A percentile compares a stretch with the other conserved stretches of the same genome.
Conservation (phyloP, 2,888 invertebrate species). For the Diabrotica balteata region DNA sequence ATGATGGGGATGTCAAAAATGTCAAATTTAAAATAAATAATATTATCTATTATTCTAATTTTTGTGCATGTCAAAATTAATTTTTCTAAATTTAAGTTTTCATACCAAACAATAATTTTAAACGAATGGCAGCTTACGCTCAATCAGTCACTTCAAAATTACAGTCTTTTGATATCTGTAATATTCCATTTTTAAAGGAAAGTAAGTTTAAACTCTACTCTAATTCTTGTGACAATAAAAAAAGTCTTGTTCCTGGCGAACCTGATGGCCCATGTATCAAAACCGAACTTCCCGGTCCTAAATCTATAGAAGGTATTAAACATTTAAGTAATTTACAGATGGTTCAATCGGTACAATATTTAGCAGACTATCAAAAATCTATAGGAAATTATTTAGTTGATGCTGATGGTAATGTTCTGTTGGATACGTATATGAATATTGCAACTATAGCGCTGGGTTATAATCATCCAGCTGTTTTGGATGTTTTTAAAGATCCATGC, state of each 20-base stretch:
- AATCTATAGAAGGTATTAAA: conserved; percentile 66
- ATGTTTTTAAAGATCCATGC: conserved; percentile 73
- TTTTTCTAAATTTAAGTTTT: too few species aligned
- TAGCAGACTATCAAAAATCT: conserved; percentile 92
- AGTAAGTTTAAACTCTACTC: not conserved
- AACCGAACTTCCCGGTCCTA: conserved; percentile 76
- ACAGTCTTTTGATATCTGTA: not conserved
- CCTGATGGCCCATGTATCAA: conserved; percentile 69
- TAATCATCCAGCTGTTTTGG: conserved; percentile 88
- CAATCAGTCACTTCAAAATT: not conserved
- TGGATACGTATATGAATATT: conserved; percentile 96
- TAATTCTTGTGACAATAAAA: not conserved
- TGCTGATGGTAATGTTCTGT: conserved; percentile 87
- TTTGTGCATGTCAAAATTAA: too few species aligned
- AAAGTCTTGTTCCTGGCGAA: conserved; percentile 59
- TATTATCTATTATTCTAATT: too few species aligned
- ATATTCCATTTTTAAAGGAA: conserved; percentile 1
- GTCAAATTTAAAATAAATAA: too few species aligned
- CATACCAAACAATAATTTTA: not conserved
- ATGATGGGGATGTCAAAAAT: too few species aligned
- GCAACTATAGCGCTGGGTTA: conserved; percentile 90
- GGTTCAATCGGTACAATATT: conserved; percentile 80
- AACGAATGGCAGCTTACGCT: not conserved
- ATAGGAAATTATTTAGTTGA: conserved; percentile 96
- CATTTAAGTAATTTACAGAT: conserved; percentile 73